Conservation (phyloP, 2,888 invertebrate genomes). For the Luffia ferchaultella region DNA sequence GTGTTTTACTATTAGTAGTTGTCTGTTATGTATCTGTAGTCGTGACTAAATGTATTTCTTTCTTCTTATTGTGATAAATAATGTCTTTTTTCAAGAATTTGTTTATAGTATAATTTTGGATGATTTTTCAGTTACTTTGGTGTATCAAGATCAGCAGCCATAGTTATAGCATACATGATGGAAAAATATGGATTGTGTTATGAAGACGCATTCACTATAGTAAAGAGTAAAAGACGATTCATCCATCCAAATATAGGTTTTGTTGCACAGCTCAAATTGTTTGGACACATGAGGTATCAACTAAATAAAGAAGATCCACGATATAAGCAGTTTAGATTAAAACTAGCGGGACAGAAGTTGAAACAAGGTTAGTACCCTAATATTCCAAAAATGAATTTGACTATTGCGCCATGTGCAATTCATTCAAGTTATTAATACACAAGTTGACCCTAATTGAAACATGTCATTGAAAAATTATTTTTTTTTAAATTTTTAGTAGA, state of each 20-base stretch:
- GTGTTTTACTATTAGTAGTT: background rate
- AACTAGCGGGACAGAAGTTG: slow-evolving; percentile 82
- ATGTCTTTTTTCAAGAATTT: background rate
- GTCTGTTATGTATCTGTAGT: background rate
- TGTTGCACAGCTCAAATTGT: slow-evolving; percentile 78
- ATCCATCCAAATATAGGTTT: slow-evolving; percentile 86
- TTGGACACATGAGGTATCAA: slow-evolving; percentile 77
- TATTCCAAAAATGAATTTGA: too few relatives aligned
- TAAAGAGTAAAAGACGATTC: slow-evolving; percentile 75
- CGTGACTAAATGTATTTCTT: background rate
- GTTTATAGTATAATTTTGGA: slow-evolving; percentile 1
- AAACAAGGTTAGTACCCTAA: slow-evolving; percentile 65
- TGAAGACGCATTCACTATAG: slow-evolving; percentile 72
- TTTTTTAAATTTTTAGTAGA: too few relatives aligned
- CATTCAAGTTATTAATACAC: too few relatives aligned
- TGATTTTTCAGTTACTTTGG: slow-evolving; percentile 77
- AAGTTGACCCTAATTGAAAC: too few relatives aligned
- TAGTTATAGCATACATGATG: slow-evolving; percentile 90
- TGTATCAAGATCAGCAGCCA: slow-evolving; percentile 87
- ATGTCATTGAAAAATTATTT: too few relatives aligned
- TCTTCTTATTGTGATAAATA: background rate
- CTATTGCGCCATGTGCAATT: too few relatives aligned
- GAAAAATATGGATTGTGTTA: slow-evolving; percentile 79
- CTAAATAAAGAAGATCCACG: slow-evolving; percentile 75
- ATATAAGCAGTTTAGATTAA: slow-evolving; percentile 79